phyloP scores from a whole-genome alignment of 2,888 invertebrate genomes.

The Pelosia muscerda region DNA sequence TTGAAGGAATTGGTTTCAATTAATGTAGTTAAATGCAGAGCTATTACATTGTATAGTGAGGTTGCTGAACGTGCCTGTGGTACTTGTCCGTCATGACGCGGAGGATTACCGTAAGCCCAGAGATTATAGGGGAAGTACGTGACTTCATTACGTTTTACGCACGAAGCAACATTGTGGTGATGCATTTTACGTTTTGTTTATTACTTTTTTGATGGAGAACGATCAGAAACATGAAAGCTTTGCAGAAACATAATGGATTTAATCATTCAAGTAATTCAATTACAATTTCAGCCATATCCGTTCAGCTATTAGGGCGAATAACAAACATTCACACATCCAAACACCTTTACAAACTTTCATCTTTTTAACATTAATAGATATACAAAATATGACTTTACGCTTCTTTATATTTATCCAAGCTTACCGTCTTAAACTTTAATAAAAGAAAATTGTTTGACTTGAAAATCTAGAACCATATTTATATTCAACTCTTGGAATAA shows the following conservation, averaged over 20 bases:
- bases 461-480: background rate
- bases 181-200: conserved; percentile 36
- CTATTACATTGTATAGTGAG: conserved; percentile 13
- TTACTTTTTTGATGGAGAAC: conserved; percentile 27
- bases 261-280: conserved; percentile 30
- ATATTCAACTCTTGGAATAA: background rate
- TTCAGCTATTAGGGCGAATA: too few species aligned
- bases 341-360: too few species aligned
- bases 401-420: background rate
- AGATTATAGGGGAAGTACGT: conserved; percentile 47
- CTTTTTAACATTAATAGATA: too few species aligned
- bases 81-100: conserved; percentile 31
- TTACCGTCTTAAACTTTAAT: background rate
- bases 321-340: too few species aligned
- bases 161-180: conserved; percentile 32
- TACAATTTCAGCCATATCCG: too few species aligned
- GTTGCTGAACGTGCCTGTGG: conserved; percentile 24
- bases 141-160: conserved; percentile 40
- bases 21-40: conserved; percentile 16
- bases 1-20: conserved; percentile 33
- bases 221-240: conserved; percentile 26
- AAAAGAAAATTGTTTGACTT: background rate
- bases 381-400: too few species aligned
- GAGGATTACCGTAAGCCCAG: conserved; percentile 36
- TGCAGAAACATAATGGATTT: conserved; percentile 36